These are phyloP conservation scores for Tenthredo mesomela DNA, from an alignment of 2,888 invertebrate species.

Conservation along the genomic window DNA sequence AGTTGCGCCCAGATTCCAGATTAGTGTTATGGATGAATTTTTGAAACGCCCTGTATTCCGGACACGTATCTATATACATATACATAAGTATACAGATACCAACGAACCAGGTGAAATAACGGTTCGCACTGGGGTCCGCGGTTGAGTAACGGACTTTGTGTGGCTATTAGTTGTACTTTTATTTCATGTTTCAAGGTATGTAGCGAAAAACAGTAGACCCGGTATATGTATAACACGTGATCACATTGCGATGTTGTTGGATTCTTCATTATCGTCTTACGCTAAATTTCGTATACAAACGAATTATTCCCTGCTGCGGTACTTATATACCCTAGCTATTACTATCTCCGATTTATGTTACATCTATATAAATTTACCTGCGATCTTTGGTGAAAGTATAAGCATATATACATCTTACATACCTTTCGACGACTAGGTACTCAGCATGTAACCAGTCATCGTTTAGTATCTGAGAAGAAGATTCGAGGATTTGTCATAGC, in stretches of 20 bases:
- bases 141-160: constrained; percentile 75
- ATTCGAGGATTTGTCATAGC: constrained; percentile 6
- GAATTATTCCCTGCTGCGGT: not conserved
- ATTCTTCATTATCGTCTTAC: not conserved
- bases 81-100: constrained; percentile 2
- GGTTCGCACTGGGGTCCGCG: constrained; percentile 71
- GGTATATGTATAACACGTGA: constrained; percentile 8
- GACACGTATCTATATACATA: constrained; percentile 62
- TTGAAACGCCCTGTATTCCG: constrained; percentile 69
- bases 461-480: not conserved
- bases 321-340: not conserved
- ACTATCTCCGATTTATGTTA: not conserved
- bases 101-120: constrained; percentile 75
- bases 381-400: constrained; percentile 28
- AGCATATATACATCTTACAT: too few species aligned
- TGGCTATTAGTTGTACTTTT: constrained; percentile 60
- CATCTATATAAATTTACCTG: not conserved
- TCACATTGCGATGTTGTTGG: not conserved
- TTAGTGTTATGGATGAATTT: constrained; percentile 1
- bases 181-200: constrained; percentile 10
- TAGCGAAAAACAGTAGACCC: not conserved
- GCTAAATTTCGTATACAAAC: not conserved
- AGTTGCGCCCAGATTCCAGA: not conserved
- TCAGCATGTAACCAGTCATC: not conserved
- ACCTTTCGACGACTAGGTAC: not conserved